Conservation (phyloP, 2,888 invertebrate genomes). For the Drosophila lutescens region DNA sequence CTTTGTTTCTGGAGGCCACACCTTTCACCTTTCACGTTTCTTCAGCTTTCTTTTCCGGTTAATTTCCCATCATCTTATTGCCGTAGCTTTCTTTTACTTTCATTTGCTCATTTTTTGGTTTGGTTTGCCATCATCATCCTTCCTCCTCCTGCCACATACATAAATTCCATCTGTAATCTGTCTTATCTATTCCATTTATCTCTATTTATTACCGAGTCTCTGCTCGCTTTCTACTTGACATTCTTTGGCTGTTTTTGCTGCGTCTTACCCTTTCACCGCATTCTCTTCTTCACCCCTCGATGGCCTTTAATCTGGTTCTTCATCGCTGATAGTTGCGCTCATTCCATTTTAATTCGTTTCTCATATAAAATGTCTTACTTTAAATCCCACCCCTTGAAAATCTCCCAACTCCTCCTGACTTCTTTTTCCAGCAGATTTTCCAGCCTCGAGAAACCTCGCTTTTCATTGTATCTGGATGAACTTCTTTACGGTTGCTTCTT, state of each 20-base stretch:
- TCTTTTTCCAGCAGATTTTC: background rate
- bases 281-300: background rate
- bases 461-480: conserved; percentile 50
- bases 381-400: background rate
- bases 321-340: conserved; percentile 41
- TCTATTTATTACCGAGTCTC: conserved; percentile 36
- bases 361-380: conserved; percentile 53
- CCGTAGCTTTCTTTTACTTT: background rate
- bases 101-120: background rate
- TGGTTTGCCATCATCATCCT: no score
- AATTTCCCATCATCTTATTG: conserved; percentile 32
- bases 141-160: conserved; percentile 11
- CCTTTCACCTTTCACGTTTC: conserved; percentile 7
- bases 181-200: conserved; percentile 44
- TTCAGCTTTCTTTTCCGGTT: conserved; percentile 21
- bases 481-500: conserved; percentile 48
- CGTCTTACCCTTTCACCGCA: background rate
- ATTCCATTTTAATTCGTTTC: conserved; percentile 49
- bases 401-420: background rate
- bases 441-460: background rate
- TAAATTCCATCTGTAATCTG: conserved; percentile 41
- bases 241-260: background rate
- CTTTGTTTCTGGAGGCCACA: background rate
- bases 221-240: background rate
- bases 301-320: conserved; percentile 5